Conservation (phyloP, 2,113 vertebrate species). For the Calyptommatus sinebrachiatus region DNA sequence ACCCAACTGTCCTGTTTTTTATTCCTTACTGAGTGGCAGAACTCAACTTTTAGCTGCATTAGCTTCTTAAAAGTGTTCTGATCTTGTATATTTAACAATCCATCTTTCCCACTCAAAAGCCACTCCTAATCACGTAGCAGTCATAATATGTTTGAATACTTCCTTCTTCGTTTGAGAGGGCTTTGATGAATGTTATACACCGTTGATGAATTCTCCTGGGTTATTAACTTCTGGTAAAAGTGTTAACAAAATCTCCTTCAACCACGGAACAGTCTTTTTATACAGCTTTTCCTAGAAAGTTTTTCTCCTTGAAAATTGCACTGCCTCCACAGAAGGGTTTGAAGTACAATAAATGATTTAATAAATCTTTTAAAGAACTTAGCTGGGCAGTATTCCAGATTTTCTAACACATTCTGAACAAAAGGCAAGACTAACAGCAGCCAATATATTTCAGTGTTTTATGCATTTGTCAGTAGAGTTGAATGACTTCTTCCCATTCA, state of each 20-base stretch:
- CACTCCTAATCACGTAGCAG: not conserved
- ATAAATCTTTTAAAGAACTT: not conserved
- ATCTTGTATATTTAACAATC: not conserved
- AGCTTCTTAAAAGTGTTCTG: not conserved
- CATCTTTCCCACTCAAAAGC: not conserved
- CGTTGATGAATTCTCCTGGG: not conserved
- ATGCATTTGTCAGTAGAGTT: slow-evolving; percentile 72
- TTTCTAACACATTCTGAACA: not conserved
- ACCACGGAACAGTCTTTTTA: not conserved
- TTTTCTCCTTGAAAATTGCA: not conserved
- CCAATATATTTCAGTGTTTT: not conserved
- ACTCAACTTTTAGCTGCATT: not conserved
- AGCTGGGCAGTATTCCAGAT: slow-evolving; percentile 10
- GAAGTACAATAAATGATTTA: not conserved
- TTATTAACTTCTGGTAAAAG: not conserved
- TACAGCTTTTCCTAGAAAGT: no score
- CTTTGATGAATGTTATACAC: not conserved
- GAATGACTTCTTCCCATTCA: slow-evolving; percentile 87
- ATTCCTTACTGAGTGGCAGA: not conserved
- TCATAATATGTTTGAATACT: not conserved
- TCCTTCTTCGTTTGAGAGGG: not conserved
- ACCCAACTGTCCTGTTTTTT: not conserved
- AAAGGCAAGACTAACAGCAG: not conserved
- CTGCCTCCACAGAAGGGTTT: no score
- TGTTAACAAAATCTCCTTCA: not conserved